Base-by-base conservation (phyloP, 2,113 vertebrate genomes). In the Poicephalus gulielmi region DNA sequence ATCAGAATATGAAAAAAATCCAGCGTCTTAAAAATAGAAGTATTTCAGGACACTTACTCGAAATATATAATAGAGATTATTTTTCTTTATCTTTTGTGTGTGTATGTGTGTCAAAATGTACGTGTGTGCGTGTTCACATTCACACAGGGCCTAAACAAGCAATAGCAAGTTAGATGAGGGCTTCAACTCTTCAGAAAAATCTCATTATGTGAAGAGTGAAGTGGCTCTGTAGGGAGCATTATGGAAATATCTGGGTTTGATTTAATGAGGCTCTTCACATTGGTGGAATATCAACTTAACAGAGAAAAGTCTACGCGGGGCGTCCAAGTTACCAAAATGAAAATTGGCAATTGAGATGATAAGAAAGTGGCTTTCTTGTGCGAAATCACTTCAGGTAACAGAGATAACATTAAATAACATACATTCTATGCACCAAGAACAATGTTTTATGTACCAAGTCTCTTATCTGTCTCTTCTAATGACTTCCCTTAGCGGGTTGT, bases 401-500 rank as follows among this genome's bases (percentile, higher is more conserved):
- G 97, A 99, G 98, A 98, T 97, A 98, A 98, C 98, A 98, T 98
- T 98, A 98, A 98, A 98, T 98, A 98, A 99, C 98, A 98, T 98
- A 98, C 98, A 98, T 99, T 98, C 98, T 99, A 98, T 98, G 98
- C 98, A 98, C 98, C 99, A 98, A 98, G 98, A 99, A 99, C 98
- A 99, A 99, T 99, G 99, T 99, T 99, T 99, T 98, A 99, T 99
- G 99, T 98, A 99, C 98, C 98, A 97, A 98, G 98, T 99, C 98
- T 99, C 99, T 99, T 99, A 99, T 99, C 99, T 99, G 98, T 99
- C 98, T 99, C 98, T 98, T 99, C 98, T 99, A 99, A 99, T 99
- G 99, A 99, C 99, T 99, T 99, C 99, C 99, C 99, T 99, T 99
- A 99, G 99, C 99, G 99, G 99, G 99, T 99, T 99, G 99, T 99